Evolutionary conservation across 2,888 invertebrate species (phyloP).

Genomic region (Apoderus coryli): DNA sequence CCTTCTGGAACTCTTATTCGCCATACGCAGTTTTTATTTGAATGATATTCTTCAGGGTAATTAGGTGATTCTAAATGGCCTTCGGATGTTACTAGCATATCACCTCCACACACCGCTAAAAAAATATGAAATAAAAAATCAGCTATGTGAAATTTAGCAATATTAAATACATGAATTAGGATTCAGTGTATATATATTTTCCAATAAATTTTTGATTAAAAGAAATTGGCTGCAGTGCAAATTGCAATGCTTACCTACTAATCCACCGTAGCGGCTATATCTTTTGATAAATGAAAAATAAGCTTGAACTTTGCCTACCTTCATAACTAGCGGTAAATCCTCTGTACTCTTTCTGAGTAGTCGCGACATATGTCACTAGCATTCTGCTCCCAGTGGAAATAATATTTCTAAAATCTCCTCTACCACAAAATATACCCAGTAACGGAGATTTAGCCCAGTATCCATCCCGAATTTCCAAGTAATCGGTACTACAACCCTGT

Average conservation of each 20-base stretch:
- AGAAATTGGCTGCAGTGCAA: no score
- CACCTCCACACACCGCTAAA: slow-evolving; percentile 84
- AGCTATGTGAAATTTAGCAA: no score
- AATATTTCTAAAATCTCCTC: slow-evolving; percentile 55
- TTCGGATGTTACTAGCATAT: slow-evolving; percentile 60
- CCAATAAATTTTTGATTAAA: no score
- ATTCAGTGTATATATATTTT: no score
- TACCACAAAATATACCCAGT: slow-evolving; percentile 76
- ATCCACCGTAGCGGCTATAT: no score
- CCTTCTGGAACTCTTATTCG: slow-evolving; percentile 78
- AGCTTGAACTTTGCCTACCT: no score
- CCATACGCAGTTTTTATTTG: slow-evolving; percentile 92
- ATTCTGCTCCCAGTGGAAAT: slow-evolving; percentile 78
- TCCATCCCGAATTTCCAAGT: slow-evolving; percentile 85
- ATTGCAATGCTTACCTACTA: no score
- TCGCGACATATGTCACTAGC: slow-evolving; percentile 73
- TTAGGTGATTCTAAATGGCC: slow-evolving; percentile 88
- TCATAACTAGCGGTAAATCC: slow-evolving; percentile 85
- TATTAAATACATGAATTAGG: no score
- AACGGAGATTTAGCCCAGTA: slow-evolving; percentile 84
- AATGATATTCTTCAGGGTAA: slow-evolving; percentile 91
- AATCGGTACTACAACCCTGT: slow-evolving; percentile 73
- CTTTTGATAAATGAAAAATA: no score
- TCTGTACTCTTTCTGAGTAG: slow-evolving; percentile 50
- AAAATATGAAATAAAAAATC: no score